A percentile compares a stretch with the other conserved stretches of the same genome.
phyloP scores from a whole-genome alignment of 2,888 invertebrate genomes.

The Pelosia muscerda region DNA sequence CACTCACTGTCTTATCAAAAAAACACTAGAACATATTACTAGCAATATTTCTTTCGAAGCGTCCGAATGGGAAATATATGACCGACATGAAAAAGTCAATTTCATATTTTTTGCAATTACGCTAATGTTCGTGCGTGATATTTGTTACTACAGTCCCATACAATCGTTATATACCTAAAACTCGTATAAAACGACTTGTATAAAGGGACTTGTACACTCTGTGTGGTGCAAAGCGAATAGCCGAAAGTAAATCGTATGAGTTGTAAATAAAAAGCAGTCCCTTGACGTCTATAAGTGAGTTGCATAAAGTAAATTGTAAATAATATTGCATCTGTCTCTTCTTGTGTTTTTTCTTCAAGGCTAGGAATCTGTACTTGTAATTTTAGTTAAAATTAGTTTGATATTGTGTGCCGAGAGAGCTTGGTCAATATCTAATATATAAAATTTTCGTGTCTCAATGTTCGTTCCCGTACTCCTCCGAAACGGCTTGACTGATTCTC shows the following conservation, averaged over 20 bases:
- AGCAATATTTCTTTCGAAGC: not conserved
- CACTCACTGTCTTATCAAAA: not conserved
- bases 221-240: not conserved
- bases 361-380: no score
- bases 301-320: no score
- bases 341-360: no score
- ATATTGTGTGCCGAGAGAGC: no score
- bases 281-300: not conserved
- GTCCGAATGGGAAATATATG: not conserved
- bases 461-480: no score
- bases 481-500: no score
- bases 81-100: not conserved
- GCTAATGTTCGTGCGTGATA: conserved; percentile 1
- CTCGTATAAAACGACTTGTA: not conserved
- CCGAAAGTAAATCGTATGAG: conserved; percentile 1
- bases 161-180: not conserved
- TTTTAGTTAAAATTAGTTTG: no score
- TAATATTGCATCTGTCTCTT: no score
- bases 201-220: not conserved
- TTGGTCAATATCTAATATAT: no score
- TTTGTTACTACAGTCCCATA: not conserved
- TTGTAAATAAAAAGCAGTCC: not conserved
- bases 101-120: not conserved
- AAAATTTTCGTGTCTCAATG: no score
- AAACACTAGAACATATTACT: not conserved